Evolutionary conservation across 1,140 invertebrate genomes (phyloP), one percentile per base, ranked within the genome.

Genomic region (Drosophila navojoa): DNA sequence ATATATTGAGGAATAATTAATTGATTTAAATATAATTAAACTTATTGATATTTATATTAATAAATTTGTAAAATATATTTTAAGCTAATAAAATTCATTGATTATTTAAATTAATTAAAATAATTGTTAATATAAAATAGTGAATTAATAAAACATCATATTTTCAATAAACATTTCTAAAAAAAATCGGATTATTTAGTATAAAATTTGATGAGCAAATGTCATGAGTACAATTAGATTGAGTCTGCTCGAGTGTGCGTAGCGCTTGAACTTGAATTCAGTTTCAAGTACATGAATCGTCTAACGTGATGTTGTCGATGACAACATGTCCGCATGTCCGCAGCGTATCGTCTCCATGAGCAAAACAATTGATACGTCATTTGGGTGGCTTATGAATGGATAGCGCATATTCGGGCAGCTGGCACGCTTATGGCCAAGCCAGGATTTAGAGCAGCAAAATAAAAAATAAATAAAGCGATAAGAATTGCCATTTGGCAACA

Each of bases 281-380:
- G 32, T 32, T 32, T 32, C 32, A 32, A 32, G 32, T 32, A 32
- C 32, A 32, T 32, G 32, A 32, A 32, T 32, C 61, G 50, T 66
- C 61, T 64, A 72, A 55, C 53, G 42, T 19, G 55, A 71, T 22
- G 61, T 58, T 58, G 68, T 25, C 52, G 70, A 81, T 81, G 77
- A 75, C 77, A 84, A 75, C 19, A 22, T 22, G 19, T 22, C 19
- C 19, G 75, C 81, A 81, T 73, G 45, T 69, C 47, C 32, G 32
- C 32, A 9, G 32, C 15, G 49, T 53, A 11, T 57, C 32, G 64
- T 9, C 32, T 32, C 32, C 32, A 9, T 32, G 32, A 32, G 9
- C 32, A 32, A 32, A 29, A 29, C 16, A 77, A 87, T 87, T 87
- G 73, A 75, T 50, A 38, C 66, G 66, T 77, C 62, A 70, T 66